A percentile compares a stretch with the other conserved stretches of the same genome.
Evolutionary conservation across 2,888 invertebrate species (phyloP).

Genomic region (Apodemia mormo): DNA sequence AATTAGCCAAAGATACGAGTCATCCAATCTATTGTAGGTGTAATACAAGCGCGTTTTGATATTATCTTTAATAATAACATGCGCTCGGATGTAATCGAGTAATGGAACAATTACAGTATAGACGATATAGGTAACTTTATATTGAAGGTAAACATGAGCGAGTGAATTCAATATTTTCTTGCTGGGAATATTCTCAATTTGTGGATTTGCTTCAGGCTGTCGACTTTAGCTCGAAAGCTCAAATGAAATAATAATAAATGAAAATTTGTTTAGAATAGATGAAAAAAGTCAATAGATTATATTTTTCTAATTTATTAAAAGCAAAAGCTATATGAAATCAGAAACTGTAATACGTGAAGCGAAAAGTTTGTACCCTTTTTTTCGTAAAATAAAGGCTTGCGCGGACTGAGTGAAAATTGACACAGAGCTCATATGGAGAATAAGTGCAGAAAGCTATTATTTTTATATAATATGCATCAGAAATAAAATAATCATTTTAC

Average conservation of each 20-base stretch:
- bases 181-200: slow-evolving; percentile 30
- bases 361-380: no score
- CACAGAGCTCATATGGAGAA: no score
- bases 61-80: slow-evolving; percentile 51
- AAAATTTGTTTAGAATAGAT: not conserved
- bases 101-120: slow-evolving; percentile 31
- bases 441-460: no score
- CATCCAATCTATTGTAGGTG: slow-evolving; percentile 54
- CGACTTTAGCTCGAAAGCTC: slow-evolving; percentile 14
- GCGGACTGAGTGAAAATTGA: no score
- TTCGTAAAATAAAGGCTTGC: no score
- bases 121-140: slow-evolving; percentile 23
- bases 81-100: slow-evolving; percentile 42
- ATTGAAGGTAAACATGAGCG: slow-evolving; percentile 28
- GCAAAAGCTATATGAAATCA: no score
- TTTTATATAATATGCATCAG: no score
- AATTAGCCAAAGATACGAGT: no score
- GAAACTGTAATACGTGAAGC: no score
- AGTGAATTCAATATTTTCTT: slow-evolving; percentile 31
- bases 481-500: no score
- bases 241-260: slow-evolving; percentile 26
- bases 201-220: slow-evolving; percentile 22
- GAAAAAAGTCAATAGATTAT: not conserved
- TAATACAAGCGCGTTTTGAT: slow-evolving; percentile 52
- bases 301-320: no score